These are phyloP conservation scores for Amphiprion percula DNA, from an alignment of 2,113 vertebrate genomes.

Conservation along the genomic window DNA sequence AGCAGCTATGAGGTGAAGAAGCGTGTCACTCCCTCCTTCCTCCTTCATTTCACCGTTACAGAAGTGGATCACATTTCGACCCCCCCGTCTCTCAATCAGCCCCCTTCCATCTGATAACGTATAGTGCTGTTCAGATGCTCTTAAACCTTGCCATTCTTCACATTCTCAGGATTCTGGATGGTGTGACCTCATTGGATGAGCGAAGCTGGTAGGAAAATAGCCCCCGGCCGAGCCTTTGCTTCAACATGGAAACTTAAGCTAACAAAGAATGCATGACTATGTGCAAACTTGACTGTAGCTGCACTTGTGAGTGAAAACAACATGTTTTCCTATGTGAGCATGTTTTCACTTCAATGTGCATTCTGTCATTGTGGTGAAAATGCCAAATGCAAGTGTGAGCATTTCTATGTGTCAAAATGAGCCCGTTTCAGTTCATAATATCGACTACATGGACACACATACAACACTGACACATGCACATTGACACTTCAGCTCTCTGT, in stretches of 20 bases:
- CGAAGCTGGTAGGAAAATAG: conserved; percentile 75
- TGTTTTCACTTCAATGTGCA: conserved; percentile 35
- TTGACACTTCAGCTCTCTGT: not conserved
- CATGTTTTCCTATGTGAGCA: conserved; percentile 48
- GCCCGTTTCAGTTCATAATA: not conserved
- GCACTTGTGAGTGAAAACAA: conserved; percentile 68
- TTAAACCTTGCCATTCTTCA: conserved; percentile 78
- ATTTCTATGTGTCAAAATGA: not conserved
- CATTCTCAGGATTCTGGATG: conserved; percentile 78
- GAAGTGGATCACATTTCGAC: conserved; percentile 56
- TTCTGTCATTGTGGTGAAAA: conserved; percentile 21
- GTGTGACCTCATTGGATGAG: conserved; percentile 82
- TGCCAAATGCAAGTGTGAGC: conserved; percentile 7
- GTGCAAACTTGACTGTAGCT: conserved; percentile 75
- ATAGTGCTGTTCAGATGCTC: conserved; percentile 65
- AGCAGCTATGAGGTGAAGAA: conserved; percentile 48
- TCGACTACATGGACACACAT: too few relatives aligned
- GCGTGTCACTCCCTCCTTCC: not conserved
- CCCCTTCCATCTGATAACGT: conserved; percentile 75
- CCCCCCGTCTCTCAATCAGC: conserved; percentile 51
- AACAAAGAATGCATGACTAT: conserved; percentile 77
- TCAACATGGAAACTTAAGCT: conserved; percentile 80
- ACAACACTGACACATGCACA: not conserved
- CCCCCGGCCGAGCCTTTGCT: conserved; percentile 76
- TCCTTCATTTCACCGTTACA: conserved; percentile 42